A percentile compares a stretch with the other conserved stretches of the same genome.
phyloP scores from a whole-genome alignment of 2,797 vertebrate genomes.

The Lagocephalus sceleratus region DNA sequence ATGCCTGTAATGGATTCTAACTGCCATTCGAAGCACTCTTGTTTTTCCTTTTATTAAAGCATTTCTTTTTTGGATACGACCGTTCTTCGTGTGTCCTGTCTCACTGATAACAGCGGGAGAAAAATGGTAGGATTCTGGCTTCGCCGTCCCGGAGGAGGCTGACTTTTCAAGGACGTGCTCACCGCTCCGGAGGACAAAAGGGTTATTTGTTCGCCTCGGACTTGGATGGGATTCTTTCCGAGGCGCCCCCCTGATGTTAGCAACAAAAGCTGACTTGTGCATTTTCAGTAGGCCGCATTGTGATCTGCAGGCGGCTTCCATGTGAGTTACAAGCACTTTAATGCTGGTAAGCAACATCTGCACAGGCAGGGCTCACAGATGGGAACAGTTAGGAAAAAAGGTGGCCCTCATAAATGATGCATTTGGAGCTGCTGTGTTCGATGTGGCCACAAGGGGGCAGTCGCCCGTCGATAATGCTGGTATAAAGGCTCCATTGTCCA shows the following conservation, averaged over 20 bases:
- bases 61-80: conserved; percentile 60
- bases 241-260: conserved; percentile 34
- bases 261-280: conserved; percentile 48
- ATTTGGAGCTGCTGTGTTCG: conserved; percentile 36
- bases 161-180: conserved; percentile 24
- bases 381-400: conserved; percentile 33
- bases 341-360: conserved; percentile 55
- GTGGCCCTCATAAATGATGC: conserved; percentile 32
- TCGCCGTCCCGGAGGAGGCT: conserved; percentile 15
- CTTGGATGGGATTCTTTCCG: conserved; percentile 55
- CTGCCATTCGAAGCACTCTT: conserved; percentile 77
- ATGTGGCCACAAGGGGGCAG: conserved; percentile 63
- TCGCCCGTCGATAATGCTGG: conserved; percentile 26
- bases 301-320: conserved; percentile 39
- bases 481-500: conserved; percentile 46
- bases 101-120: not conserved
- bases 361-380: conserved; percentile 46
- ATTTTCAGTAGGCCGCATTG: conserved; percentile 59
- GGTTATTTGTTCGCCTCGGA: conserved; percentile 44
- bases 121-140: conserved; percentile 7
- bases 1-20: conserved; percentile 75
- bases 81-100: conserved; percentile 16
- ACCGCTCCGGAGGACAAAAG: conserved; percentile 50
- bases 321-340: conserved; percentile 28
- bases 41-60: conserved; percentile 78